phyloP scores from a whole-genome alignment of 2,888 invertebrate species.

The Entomobrya multifasciata region DNA sequence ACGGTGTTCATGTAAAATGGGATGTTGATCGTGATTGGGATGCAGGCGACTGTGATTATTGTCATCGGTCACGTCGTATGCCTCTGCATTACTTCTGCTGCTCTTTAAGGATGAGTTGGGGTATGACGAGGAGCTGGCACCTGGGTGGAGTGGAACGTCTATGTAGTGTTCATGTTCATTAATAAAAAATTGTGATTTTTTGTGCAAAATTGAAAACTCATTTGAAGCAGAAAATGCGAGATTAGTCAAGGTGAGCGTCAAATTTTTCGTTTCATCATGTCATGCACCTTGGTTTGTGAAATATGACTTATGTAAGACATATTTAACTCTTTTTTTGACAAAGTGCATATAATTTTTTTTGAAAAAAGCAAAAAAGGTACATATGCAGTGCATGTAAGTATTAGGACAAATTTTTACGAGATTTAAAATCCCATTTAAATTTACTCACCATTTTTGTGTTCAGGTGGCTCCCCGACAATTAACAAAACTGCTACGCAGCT shows the following conservation, averaged over 20 bases:
- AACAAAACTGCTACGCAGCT: slow-evolving; percentile 48
- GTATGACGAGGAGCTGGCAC: slow-evolving; percentile 47
- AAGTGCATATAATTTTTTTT: no score
- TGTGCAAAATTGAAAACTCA: no score
- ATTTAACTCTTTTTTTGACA: no score
- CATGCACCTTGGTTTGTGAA: no score
- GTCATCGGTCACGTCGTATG: not conserved
- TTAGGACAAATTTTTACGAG: no score
- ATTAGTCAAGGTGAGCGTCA: slow-evolving; percentile 54
- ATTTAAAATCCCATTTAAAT: not conserved
- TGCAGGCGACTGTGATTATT: not conserved
- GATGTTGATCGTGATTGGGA: not conserved
- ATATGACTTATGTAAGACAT: no score
- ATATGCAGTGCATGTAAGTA: no score
- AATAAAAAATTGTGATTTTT: no score
- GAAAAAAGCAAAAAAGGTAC: no score
- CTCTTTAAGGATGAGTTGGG: slow-evolving; percentile 24
- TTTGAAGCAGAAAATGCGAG: slow-evolving; percentile 34
- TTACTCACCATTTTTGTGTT: slow-evolving; percentile 2
- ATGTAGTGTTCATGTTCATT: no score
- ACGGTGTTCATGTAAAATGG: slow-evolving; percentile 22
- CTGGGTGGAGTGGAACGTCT: slow-evolving; percentile 66
- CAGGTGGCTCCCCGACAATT: slow-evolving; percentile 45
- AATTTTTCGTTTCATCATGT: not conserved
- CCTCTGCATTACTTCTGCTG: slow-evolving; percentile 10